phyloP scores from a whole-genome alignment of 1,140 invertebrate species.

The Maniola jurtina region DNA sequence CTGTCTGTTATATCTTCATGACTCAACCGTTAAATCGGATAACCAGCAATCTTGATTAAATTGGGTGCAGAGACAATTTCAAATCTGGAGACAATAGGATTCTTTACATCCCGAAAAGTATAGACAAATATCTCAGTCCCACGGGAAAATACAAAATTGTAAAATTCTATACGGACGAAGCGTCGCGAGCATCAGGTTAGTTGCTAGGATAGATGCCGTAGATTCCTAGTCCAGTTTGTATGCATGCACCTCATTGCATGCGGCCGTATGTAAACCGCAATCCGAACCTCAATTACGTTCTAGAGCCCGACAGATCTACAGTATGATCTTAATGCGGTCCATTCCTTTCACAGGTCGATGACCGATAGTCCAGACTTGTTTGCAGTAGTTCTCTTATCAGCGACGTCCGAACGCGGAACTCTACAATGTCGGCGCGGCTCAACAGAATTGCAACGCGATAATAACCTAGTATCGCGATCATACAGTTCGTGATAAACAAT shows the following conservation, averaged over 20 bases:
- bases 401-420: slow-evolving; percentile 20
- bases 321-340: slow-evolving; percentile 28
- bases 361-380: slow-evolving; percentile 32
- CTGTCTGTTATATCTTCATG: too few relatives aligned
- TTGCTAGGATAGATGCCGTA: not conserved
- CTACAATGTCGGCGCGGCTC: slow-evolving; percentile 1
- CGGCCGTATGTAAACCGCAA: slow-evolving; percentile 15
- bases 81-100: too few relatives aligned
- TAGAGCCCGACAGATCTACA: slow-evolving; percentile 24
- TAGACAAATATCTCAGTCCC: too few relatives aligned
- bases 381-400: slow-evolving; percentile 24
- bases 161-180: too few relatives aligned
- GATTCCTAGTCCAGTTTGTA: slow-evolving; percentile 4
- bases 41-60: too few relatives aligned
- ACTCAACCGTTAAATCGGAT: too few relatives aligned
- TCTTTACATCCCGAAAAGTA: too few relatives aligned
- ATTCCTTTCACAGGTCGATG: slow-evolving; percentile 25
- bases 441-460: slow-evolving; percentile 9
- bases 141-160: too few relatives aligned
- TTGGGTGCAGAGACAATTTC: too few relatives aligned
- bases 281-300: slow-evolving; percentile 27
- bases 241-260: slow-evolving; percentile 3
- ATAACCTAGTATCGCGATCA: not conserved
- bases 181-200: not conserved
- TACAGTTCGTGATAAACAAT: not conserved